phyloP scores from a whole-genome alignment of 2,888 invertebrate genomes.

The Papilio gigon region DNA sequence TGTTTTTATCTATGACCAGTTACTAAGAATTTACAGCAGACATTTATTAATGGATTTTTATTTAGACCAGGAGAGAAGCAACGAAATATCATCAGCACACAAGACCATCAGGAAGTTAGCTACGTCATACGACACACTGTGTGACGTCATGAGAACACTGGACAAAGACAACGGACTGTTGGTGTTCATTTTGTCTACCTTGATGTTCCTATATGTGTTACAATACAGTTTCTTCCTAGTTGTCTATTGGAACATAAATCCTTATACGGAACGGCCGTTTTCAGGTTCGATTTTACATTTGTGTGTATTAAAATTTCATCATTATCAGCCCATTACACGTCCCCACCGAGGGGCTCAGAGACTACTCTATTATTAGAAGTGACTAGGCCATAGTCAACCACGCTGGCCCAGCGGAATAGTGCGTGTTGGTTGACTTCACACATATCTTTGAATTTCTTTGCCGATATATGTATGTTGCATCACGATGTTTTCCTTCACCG shows the following conservation, averaged over 20 bases:
- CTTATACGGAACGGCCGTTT: not conserved
- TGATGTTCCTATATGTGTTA: not conserved
- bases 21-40: too few species aligned
- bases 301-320: not conserved
- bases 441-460: too few species aligned
- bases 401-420: too few species aligned
- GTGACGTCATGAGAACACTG: not conserved
- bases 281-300: not conserved
- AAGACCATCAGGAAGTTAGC: not conserved
- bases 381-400: too few species aligned
- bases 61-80: not conserved
- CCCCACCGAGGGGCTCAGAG: too few species aligned
- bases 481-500: too few species aligned
- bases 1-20: too few species aligned
- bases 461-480: too few species aligned
- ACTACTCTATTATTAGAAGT: too few species aligned
- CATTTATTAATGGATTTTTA: not conserved
- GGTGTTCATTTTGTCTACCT: not conserved
- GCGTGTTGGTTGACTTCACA: too few species aligned
- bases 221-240: not conserved
- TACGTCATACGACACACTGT: not conserved
- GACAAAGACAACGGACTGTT: not conserved
- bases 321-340: too few species aligned
- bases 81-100: not conserved
- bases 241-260: not conserved